A percentile compares a stretch with the other conserved stretches of the same genome.
Conservation (phyloP, 2,113 vertebrate genomes). For the Brachionichthys hirsutus region DNA sequence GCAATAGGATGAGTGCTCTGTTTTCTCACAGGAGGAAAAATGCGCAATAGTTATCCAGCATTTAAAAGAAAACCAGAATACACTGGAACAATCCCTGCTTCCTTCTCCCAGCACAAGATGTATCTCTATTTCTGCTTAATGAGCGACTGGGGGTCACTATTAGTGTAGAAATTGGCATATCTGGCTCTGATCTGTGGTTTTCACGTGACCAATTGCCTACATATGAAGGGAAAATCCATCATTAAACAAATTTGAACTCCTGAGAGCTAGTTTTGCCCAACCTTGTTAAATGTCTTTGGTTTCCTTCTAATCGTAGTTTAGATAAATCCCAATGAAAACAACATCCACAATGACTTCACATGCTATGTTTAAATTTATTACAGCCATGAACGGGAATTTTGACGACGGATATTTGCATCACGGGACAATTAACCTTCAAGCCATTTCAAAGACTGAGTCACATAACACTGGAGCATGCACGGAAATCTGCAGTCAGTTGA, state of each 20-base stretch:
- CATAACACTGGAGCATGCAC: slow-evolving; percentile 14
- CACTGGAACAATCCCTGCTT: neutral
- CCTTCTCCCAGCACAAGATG: slow-evolving; percentile 5
- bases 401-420: slow-evolving; percentile 4
- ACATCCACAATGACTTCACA: slow-evolving; percentile 5
- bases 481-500: slow-evolving; percentile 17
- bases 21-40: neutral
- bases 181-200: slow-evolving; percentile 41
- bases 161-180: slow-evolving; percentile 23
- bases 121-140: slow-evolving; percentile 20
- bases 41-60: slow-evolving; percentile 9
- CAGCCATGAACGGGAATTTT: slow-evolving; percentile 13
- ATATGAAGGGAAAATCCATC: slow-evolving; percentile 50
- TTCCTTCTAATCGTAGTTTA: slow-evolving; percentile 48
- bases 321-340: slow-evolving; percentile 23
- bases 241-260: slow-evolving; percentile 57
- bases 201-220: slow-evolving; percentile 59
- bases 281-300: slow-evolving; percentile 39
- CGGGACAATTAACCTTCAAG: slow-evolving; percentile 33
- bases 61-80: slow-evolving; percentile 4
- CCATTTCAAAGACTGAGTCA: slow-evolving; percentile 16
- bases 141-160: slow-evolving; percentile 27
- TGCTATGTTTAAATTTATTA: slow-evolving; percentile 19
- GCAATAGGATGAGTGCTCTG: neutral
- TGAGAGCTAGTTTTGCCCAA: slow-evolving; percentile 16